Evolutionary conservation across 1,140 invertebrate genomes (phyloP).

Genomic region (Drosophila nasuta): DNA sequence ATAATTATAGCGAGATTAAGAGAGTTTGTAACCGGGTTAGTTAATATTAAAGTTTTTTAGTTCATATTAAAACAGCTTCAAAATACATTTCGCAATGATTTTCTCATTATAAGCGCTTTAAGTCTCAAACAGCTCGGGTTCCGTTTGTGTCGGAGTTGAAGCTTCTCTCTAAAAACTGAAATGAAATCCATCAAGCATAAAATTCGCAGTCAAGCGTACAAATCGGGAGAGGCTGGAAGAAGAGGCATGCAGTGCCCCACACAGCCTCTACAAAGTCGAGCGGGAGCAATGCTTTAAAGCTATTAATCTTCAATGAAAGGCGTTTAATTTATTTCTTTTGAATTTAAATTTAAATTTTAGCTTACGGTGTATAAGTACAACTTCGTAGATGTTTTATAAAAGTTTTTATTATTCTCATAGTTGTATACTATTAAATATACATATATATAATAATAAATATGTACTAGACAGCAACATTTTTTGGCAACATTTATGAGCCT

Average conservation of each 20-base stretch:
- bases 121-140: background rate
- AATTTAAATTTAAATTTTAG: conserved; percentile 83
- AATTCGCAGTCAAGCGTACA: conserved; percentile 81
- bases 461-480: too few species aligned
- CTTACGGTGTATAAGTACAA: conserved; percentile 79
- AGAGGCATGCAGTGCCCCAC: background rate
- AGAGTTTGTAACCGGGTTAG: too few species aligned
- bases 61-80: conserved; percentile 50
- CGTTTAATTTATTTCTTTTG: conserved; percentile 83
- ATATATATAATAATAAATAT: too few species aligned
- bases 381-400: conserved; percentile 62
- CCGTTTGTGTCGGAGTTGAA: conserved; percentile 23
- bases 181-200: conserved; percentile 79
- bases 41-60: conserved; percentile 41
- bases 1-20: conserved; percentile 22
- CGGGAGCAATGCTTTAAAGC: conserved; percentile 62
- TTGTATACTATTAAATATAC: too few species aligned
- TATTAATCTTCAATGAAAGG: conserved; percentile 83
- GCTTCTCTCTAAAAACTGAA: conserved; percentile 38
- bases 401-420: conserved; percentile 13
- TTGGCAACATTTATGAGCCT: too few species aligned
- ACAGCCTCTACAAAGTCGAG: conserved; percentile 41
- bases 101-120: background rate
- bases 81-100: conserved; percentile 8
- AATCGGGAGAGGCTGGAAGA: conserved; percentile 53